Percentiles rank a stretch among this genome's conserved stretches.
Evolutionary conservation across 2,888 invertebrate species (phyloP).

Genomic region (Cerastis leucographa): DNA sequence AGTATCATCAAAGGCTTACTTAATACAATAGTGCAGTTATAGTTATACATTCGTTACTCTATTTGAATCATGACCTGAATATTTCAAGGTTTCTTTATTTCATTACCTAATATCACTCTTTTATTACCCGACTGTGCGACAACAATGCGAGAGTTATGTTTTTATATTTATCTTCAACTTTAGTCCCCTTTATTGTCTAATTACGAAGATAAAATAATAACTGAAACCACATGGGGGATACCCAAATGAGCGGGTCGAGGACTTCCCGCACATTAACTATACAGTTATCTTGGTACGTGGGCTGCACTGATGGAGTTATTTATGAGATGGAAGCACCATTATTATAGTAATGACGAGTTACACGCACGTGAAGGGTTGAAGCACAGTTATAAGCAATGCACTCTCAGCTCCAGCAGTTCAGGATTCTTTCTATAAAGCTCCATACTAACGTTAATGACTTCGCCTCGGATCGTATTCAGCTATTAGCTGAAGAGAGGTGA

Average conservation of each 20-base stretch:
- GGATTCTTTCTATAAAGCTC: not conserved
- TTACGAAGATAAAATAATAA: not conserved
- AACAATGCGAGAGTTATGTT: not conserved
- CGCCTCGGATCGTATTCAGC: too few species aligned
- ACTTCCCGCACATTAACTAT: constrained; percentile 9
- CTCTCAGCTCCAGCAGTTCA: not conserved
- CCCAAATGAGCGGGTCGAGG: not conserved
- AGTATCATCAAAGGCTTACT: too few species aligned
- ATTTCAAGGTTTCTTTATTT: not conserved
- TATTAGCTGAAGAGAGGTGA: not conserved
- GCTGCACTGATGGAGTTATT: constrained; percentile 48
- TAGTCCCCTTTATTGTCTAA: not conserved
- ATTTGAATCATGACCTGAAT: not conserved
- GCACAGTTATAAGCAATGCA: not conserved
- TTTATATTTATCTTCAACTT: not conserved
- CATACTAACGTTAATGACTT: too few species aligned
- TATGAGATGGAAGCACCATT: constrained; percentile 39
- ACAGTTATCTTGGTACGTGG: constrained; percentile 27
- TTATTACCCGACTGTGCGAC: not conserved
- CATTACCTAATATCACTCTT: not conserved
- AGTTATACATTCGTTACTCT: not conserved
- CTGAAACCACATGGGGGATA: constrained; percentile 6
- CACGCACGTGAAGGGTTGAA: not conserved
- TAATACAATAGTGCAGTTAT: too few species aligned
- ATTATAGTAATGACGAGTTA: constrained; percentile 3